Evolutionary conservation across 1,140 invertebrate species (phyloP), one percentile per base, ranked within the genome.

Genomic region (Heliconius eleuchia): DNA sequence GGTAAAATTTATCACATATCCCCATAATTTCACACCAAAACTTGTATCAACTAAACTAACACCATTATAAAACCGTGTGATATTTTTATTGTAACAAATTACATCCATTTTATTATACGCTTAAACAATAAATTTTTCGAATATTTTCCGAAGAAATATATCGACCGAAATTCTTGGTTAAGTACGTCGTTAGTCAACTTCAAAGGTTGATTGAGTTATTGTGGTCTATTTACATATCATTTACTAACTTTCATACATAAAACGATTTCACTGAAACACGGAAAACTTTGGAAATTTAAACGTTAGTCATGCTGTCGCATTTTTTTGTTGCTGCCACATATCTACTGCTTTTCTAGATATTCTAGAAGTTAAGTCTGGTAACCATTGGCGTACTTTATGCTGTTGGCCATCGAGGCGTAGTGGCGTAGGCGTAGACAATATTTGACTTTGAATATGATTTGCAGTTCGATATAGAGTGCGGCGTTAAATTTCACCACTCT

Each of bases 131-230:
- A 66, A 30, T 66, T 23, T 66, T 66, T 66, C 23, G 60, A 66
- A 30, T 66, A 30, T 66, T 66, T 66, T 30, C 60, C 60, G 27
- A 30, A 66, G 60, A 66, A 66, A 66, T 23, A 66, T 66, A 66
- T 66, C 60, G 60, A 66, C 60, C 60, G 60, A 66, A 66, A 66
- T 66, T 66, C 13, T 9, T 66, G 23, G 60, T 66, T 66, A 66
- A 66, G 23, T 13, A 66, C 60, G 60, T 66, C 60, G 60, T 66
- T 66, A 66, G 60, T 66, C 60, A 66, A 66, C 60, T 66, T 66
- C 60, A 66, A 66, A 30, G 60, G 60, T 30, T 11, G 60, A 66
- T 66, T 66, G 60, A 66, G 60, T 66, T 66, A 66, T 66, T 16
- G 23, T 16, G 60, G 23, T 66, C 60, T 66, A 66, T 66, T 66